These are phyloP conservation scores for Bubo blakistoni DNA, from an alignment of 2,113 vertebrate genomes.

Conservation along the genomic window DNA sequence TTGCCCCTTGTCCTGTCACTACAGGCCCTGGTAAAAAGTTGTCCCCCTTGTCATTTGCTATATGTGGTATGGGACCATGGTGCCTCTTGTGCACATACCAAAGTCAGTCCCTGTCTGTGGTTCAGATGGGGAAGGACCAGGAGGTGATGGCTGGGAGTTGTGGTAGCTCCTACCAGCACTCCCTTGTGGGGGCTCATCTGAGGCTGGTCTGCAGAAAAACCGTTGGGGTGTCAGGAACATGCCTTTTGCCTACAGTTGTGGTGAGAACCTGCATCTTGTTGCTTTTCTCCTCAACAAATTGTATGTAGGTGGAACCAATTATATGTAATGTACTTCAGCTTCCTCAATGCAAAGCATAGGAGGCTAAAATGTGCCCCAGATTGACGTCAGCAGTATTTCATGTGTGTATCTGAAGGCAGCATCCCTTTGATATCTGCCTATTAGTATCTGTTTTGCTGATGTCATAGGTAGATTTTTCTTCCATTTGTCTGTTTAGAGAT, in stretches of 20 bases:
- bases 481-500: not conserved
- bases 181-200: fast-evolving
- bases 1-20: not conserved
- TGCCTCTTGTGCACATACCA: not conserved
- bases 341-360: constrained; percentile 49
- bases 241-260: not conserved
- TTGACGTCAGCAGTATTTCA: constrained; percentile 45
- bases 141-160: not conserved
- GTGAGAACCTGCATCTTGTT: constrained; percentile 41
- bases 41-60: not conserved
- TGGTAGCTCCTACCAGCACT: not conserved
- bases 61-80: fast-evolving
- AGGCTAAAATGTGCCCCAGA: constrained; percentile 32
- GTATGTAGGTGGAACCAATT: constrained; percentile 60
- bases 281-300: constrained; percentile 32
- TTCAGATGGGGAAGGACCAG: not conserved
- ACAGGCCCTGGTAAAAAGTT: not conserved
- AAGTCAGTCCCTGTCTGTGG: not conserved
- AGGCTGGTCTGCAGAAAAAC: not conserved
- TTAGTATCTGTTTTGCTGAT: constrained; percentile 22
- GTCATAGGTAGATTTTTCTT: not conserved
- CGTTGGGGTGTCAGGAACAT: not conserved
- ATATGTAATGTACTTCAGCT: constrained; percentile 40
- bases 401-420: constrained; percentile 3
- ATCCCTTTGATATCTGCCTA: constrained; percentile 19